Evolutionary conservation across 2,888 invertebrate species (phyloP).

Genomic region (Neoaliturus tenellus): DNA sequence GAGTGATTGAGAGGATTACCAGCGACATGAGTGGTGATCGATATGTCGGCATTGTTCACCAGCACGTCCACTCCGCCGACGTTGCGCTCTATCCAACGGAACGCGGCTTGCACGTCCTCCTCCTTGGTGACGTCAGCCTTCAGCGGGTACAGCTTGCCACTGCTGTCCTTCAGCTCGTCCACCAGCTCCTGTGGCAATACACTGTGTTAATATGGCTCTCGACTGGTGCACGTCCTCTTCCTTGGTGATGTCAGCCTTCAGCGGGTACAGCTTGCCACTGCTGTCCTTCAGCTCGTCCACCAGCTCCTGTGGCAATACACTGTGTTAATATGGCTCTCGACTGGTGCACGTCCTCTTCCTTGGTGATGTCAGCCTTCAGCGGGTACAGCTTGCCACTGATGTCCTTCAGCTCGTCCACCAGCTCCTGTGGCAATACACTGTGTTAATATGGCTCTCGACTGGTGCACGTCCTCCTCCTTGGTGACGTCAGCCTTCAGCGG

Average conservation of each 20-base stretch:
- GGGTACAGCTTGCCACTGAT: constrained; percentile 70
- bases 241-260: constrained; percentile 75
- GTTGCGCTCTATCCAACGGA: constrained; percentile 73
- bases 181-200: constrained; percentile 56
- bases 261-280: constrained; percentile 69
- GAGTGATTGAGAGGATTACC: constrained; percentile 17
- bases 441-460: too few species aligned
- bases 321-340: constrained; percentile 66
- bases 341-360: constrained; percentile 74
- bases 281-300: constrained; percentile 56
- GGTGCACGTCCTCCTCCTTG: constrained; percentile 74
- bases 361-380: constrained; percentile 74
- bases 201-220: too few species aligned
- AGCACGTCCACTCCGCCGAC: constrained; percentile 77
- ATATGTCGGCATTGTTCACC: constrained; percentile 77
- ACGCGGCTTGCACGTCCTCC: constrained; percentile 75
- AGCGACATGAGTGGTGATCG: constrained; percentile 48
- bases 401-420: constrained; percentile 57
- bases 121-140: constrained; percentile 76
- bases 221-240: constrained; percentile 73
- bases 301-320: constrained; percentile 65
- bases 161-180: constrained; percentile 56
- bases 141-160: constrained; percentile 70
- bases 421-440: constrained; percentile 45
- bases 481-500: constrained; percentile 74